These are phyloP conservation scores for Columbina picui DNA, from an alignment of 2,113 vertebrate genomes.

Conservation along the genomic window DNA sequence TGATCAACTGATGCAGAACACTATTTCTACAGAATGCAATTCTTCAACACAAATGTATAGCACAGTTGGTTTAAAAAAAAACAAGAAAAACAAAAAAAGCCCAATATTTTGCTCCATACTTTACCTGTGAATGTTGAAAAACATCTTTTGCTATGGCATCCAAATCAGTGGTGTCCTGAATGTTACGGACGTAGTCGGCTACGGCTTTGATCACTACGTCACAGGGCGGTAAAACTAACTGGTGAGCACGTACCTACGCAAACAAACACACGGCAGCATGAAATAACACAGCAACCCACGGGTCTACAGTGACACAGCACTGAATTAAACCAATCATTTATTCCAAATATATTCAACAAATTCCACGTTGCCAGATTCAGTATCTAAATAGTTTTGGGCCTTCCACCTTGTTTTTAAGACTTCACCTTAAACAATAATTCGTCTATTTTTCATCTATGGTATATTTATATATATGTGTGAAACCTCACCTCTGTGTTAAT, in stretches of 20 bases:
- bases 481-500: not conserved
- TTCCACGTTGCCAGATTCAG: not conserved
- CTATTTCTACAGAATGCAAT: not conserved
- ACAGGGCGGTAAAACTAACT: constrained; percentile 93
- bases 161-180: constrained; percentile 89
- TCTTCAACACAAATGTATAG: not conserved
- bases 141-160: constrained; percentile 93
- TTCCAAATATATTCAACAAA: rapidly evolving
- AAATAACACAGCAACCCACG: not conserved
- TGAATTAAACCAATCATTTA: not conserved
- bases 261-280: not conserved
- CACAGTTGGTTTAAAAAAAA: not conserved
- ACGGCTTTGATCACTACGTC: constrained; percentile 96
- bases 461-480: not conserved
- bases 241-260: constrained; percentile 91
- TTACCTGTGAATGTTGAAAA: constrained; percentile 94
- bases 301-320: not conserved
- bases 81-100: not conserved
- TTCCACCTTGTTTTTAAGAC: not conserved
- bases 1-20: not conserved
- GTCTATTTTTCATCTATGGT: not conserved
- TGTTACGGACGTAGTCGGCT: constrained; percentile 90
- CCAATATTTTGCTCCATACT: not conserved
- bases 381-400: not conserved
- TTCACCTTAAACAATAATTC: not conserved